phyloP scores from a whole-genome alignment of 2,113 vertebrate species.

The Helogale parvula region DNA sequence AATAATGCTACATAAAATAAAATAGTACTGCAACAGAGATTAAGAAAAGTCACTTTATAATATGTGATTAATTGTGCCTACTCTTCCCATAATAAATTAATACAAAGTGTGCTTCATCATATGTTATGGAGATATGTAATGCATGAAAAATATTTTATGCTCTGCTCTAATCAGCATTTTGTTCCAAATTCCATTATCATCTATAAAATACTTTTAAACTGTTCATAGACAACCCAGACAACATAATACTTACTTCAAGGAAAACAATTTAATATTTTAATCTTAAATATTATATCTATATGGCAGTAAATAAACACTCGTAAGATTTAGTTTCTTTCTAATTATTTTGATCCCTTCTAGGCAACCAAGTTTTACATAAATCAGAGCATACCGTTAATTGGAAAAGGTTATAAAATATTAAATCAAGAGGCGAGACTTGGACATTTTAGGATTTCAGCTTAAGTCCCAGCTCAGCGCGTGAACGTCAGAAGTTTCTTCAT shows the following conservation, averaged over 20 bases:
- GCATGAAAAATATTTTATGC: background rate
- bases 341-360: conserved; percentile 12
- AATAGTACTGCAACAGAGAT: conserved; percentile 10
- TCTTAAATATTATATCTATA: background rate
- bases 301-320: conserved; percentile 12
- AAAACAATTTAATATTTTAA: conserved; percentile 28
- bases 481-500: background rate
- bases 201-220: conserved; percentile 35
- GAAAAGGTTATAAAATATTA: background rate
- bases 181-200: conserved; percentile 25
- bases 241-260: background rate
- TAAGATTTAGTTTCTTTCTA: background rate
- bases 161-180: conserved; percentile 60
- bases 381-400: background rate
- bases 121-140: conserved; percentile 13
- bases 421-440: background rate
- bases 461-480: background rate
- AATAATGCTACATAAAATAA: conserved; percentile 65
- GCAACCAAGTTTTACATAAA: background rate
- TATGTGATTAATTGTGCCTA: conserved; percentile 58
- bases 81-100: conserved; percentile 63
- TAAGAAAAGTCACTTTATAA: conserved; percentile 55
- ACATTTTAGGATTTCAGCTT: background rate
- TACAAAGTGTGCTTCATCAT: conserved; percentile 26
- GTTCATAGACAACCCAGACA: background rate